phyloP scores from a whole-genome alignment of 1,140 invertebrate genomes.

The Drosophila neocordata region DNA sequence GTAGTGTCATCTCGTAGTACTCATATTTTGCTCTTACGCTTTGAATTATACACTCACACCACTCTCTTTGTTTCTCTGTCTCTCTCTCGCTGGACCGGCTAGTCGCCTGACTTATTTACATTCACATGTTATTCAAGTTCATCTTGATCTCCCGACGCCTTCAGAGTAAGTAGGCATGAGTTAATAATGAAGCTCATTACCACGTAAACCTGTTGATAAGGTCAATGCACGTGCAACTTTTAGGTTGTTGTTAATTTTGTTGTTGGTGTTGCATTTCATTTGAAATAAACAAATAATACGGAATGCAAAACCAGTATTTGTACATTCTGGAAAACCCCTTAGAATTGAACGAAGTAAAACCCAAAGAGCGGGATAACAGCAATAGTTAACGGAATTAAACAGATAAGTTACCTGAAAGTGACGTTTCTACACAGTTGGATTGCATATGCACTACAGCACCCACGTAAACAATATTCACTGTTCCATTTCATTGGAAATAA shows the following conservation, averaged over 20 bases:
- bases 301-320: no score
- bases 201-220: constrained; percentile 70
- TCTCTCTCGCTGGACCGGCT: constrained; percentile 27
- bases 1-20: neutral
- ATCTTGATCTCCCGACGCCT: constrained; percentile 1
- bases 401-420: no score
- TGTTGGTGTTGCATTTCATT: neutral
- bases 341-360: no score
- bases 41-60: neutral
- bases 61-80: neutral
- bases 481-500: neutral
- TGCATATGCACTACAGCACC: no score
- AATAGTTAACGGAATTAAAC: no score
- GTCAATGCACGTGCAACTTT: constrained; percentile 54
- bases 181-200: constrained; percentile 17
- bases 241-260: constrained; percentile 18
- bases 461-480: neutral
- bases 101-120: constrained; percentile 13
- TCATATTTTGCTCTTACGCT: neutral
- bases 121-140: constrained; percentile 31
- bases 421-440: no score
- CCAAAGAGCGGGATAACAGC: no score
- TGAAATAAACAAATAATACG: no score
- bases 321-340: no score
- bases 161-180: neutral